Conservation (phyloP, 2,113 vertebrate genomes). For the Tragelaphus scriptus region DNA sequence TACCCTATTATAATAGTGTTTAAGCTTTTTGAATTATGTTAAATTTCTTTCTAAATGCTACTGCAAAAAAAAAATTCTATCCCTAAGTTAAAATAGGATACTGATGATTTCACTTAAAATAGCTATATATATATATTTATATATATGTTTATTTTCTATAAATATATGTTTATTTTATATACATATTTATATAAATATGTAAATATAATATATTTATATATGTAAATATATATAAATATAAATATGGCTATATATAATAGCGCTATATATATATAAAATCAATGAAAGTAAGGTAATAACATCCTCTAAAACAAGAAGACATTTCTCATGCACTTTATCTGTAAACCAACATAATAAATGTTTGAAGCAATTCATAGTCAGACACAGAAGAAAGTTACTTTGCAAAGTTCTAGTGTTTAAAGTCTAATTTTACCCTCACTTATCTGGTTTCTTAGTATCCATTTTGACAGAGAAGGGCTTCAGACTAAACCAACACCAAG, state of each 20-base stretch:
- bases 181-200: too few species aligned
- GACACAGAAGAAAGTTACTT: not conserved
- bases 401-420: not conserved
- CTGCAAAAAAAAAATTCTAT: not conserved
- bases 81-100: not conserved
- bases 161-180: too few species aligned
- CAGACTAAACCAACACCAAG: conserved; percentile 4
- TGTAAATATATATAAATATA: too few species aligned
- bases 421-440: not conserved
- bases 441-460: not conserved
- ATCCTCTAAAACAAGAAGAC: not conserved
- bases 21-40: not conserved
- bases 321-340: not conserved
- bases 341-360: not conserved
- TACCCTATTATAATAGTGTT: not conserved
- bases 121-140: not conserved
- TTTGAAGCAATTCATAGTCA: not conserved
- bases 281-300: not conserved
- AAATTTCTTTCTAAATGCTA: conserved; percentile 4
- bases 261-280: not conserved
- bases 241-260: too few species aligned
- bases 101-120: not conserved
- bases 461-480: conserved; percentile 6
- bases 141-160: not conserved
- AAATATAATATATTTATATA: too few species aligned